Conservation (phyloP, 2,888 invertebrate species). For the Glyphotaelius pellucidus region DNA sequence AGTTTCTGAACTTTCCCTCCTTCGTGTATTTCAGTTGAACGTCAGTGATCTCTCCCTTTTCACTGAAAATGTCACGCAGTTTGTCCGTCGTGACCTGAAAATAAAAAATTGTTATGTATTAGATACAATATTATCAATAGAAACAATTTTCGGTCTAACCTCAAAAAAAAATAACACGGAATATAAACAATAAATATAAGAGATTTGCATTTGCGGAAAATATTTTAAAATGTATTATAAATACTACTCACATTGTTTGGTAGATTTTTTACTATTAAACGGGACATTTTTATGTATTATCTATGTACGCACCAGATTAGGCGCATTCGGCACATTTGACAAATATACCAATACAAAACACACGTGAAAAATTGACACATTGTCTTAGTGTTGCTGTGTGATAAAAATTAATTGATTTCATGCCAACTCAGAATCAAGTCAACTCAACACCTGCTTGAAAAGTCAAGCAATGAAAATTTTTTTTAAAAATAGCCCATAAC, state of each 20-base stretch:
- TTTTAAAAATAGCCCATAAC: too few relatives aligned
- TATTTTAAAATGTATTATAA: background rate
- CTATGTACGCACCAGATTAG: background rate
- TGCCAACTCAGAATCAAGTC: too few relatives aligned
- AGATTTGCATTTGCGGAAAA: background rate
- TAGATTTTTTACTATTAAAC: slow-evolving; percentile 93
- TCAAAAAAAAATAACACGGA: slow-evolving; percentile 14
- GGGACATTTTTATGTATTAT: slow-evolving; percentile 80
- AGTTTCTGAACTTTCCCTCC: slow-evolving; percentile 94
- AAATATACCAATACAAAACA: slow-evolving; percentile 27
- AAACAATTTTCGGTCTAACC: slow-evolving; percentile 16
- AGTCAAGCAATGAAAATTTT: too few relatives aligned
- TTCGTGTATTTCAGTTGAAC: slow-evolving; percentile 94
- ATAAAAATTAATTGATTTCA: background rate
- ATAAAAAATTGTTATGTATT: slow-evolving; percentile 58
- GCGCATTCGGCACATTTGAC: background rate
- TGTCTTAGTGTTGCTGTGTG: background rate
- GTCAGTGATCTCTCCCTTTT: slow-evolving; percentile 93
- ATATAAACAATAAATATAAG: background rate
- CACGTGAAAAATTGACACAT: slow-evolving; percentile 42
- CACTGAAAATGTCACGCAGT: slow-evolving; percentile 85
- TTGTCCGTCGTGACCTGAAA: slow-evolving; percentile 88
- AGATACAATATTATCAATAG: background rate
- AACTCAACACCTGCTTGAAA: too few relatives aligned
- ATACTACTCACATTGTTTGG: slow-evolving; percentile 85